These are phyloP conservation scores for Hemaris fuciformis DNA, from an alignment of 2,888 invertebrate genomes.

Conservation along the genomic window DNA sequence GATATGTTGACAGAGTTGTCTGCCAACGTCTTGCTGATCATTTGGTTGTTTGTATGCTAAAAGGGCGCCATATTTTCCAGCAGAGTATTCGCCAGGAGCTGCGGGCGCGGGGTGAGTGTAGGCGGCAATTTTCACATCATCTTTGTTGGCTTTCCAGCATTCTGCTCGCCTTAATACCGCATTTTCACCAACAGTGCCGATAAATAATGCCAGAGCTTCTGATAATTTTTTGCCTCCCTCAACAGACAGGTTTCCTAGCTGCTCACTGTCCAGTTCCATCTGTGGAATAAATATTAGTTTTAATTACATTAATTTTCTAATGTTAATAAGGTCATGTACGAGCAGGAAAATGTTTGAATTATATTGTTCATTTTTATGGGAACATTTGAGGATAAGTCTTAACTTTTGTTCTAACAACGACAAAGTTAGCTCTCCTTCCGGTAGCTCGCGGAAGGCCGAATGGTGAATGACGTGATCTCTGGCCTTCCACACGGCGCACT, in stretches of 20 bases:
- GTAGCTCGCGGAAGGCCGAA: too few species aligned
- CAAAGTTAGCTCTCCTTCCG: too few species aligned
- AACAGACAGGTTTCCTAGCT: constrained; percentile 83
- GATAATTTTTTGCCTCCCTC: constrained; percentile 86
- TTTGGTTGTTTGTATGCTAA: constrained; percentile 84
- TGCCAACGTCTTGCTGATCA: constrained; percentile 79
- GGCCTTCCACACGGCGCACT: too few species aligned
- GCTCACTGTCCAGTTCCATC: constrained; percentile 85
- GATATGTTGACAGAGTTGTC: constrained; percentile 94
- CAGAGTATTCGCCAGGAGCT: constrained; percentile 70
- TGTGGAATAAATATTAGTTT: too few species aligned
- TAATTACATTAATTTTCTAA: too few species aligned
- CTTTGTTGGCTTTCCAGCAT: constrained; percentile 83
- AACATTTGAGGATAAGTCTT: too few species aligned
- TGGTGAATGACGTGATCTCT: too few species aligned
- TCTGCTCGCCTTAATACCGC: constrained; percentile 89
- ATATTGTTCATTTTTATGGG: too few species aligned
- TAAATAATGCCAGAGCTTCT: constrained; percentile 91
- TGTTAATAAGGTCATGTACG: too few species aligned
- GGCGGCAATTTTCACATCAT: constrained; percentile 82
- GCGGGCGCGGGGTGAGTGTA: constrained; percentile 90
- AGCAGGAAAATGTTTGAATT: too few species aligned
- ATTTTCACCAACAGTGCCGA: constrained; percentile 96
- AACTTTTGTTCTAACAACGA: too few species aligned
- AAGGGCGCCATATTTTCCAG: constrained; percentile 93